Base-by-base conservation (phyloP, 2,888 invertebrate genomes). In the Pachycephus smyrnensis region DNA sequence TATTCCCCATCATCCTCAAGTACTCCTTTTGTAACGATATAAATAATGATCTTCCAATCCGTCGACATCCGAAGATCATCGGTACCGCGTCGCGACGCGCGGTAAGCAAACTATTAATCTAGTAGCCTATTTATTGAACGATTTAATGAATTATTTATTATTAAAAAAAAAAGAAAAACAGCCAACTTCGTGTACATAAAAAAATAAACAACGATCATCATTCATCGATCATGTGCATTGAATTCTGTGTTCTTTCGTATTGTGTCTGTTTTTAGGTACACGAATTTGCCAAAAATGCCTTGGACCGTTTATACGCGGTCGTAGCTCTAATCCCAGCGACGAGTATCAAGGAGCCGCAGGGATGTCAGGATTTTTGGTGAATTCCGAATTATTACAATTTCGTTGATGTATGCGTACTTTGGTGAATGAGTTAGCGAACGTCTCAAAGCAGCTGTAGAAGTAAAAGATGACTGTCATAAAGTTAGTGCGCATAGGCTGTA, bases 111-210 rank as follows among this genome's bases (percentile, higher is more conserved):
- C 81, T 83, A 83, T 84, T 86, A 84, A 85, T 86, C 82, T 87
- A 87, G 86, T 86, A 85, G 84, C 82, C 82, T 88, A 88, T 88
- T 88, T 88, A 88, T 88, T 88, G 31, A 71, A 71, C 71, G 71
- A 71, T 71, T 32, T 71, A 86, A 88, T 86, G 84, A 88, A 84
- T 86, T 87, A 88, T 88, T 88, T 88, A 88, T 88, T 87, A 84
- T 85, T 79, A 75, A 55, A 55, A 23, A 55, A 55, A 23, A 55
- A 23, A 23, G 55, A 23, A 55, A 80, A 83, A 84, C 82, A 83
- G 81, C 79, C 82, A 80, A 84, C 83, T 79, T 84, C 83, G 82
- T 86, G 85, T 85, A 86, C 81, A 86, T 84, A 85, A 32, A 36
- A 35, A 37, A 36, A 71, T 83, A 71, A 31, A 71, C 81, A 80